Evolutionary conservation across 2,888 invertebrate species (phyloP).

Genomic region (Leptopilina drosophilae): DNA sequence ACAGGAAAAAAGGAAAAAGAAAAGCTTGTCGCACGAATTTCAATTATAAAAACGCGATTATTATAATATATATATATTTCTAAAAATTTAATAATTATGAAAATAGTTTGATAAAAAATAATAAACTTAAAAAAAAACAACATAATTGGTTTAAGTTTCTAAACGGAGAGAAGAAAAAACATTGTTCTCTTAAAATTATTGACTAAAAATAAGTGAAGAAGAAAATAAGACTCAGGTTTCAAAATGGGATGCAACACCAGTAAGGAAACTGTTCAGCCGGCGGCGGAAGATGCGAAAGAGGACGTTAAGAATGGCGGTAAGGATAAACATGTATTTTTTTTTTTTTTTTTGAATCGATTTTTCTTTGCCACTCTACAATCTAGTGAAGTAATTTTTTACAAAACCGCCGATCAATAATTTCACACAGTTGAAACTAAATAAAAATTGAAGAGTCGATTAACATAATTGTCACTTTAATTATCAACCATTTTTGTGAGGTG

Average conservation of each 20-base stretch:
- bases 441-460: too few relatives aligned
- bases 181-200: background rate
- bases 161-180: background rate
- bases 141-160: conserved; percentile 2
- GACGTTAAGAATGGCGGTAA: conserved; percentile 73
- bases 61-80: background rate
- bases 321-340: conserved; percentile 47
- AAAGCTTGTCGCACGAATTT: background rate
- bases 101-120: background rate
- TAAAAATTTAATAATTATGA: background rate
- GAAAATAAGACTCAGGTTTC: conserved; percentile 53
- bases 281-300: conserved; percentile 71
- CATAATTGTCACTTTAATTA: too few relatives aligned
- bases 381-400: background rate
- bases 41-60: background rate
- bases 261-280: conserved; percentile 78
- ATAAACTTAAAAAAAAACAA: background rate
- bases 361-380: background rate
- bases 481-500: too few relatives aligned
- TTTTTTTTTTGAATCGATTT: conserved; percentile 26
- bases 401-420: background rate
- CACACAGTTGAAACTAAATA: too few relatives aligned
- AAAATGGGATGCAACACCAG: conserved; percentile 81
- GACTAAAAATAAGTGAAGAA: background rate
- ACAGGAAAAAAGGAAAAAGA: background rate